Percentiles rank a stretch among this genome's conserved stretches.
phyloP scores from a whole-genome alignment of 2,888 invertebrate species.

The Papilio gigon region DNA sequence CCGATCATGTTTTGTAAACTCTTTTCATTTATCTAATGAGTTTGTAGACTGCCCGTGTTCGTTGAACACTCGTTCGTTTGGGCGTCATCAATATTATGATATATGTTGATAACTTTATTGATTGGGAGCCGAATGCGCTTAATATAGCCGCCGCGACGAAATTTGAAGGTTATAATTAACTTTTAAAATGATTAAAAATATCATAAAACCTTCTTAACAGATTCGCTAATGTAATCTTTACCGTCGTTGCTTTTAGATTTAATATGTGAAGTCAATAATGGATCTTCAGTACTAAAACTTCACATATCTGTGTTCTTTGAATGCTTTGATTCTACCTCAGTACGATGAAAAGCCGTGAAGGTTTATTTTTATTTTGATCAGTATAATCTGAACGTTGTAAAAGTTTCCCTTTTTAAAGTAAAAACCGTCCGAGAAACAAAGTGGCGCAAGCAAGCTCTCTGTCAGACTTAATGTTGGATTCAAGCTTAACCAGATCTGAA shows the following conservation, averaged over 20 bases:
- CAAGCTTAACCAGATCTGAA: conserved; percentile 77
- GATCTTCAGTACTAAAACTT: too few relatives aligned
- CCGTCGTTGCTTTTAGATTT: too few relatives aligned
- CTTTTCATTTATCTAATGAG: conserved; percentile 81
- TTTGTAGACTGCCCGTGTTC: conserved; percentile 51
- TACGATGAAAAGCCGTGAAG: not conserved
- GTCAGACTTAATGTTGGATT: conserved; percentile 73
- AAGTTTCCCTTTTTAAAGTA: conserved; percentile 32
- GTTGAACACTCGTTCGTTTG: conserved; percentile 56
- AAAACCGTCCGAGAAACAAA: conserved; percentile 51
- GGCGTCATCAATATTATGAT: conserved; percentile 58
- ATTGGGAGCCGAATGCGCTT: conserved; percentile 44
- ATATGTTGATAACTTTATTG: conserved; percentile 70
- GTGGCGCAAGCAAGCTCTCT: conserved; percentile 64
- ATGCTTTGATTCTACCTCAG: too few relatives aligned
- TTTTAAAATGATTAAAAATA: not conserved
- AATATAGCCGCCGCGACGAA: conserved; percentile 1
- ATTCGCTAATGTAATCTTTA: too few relatives aligned
- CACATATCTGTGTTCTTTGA: too few relatives aligned
- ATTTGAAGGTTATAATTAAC: not conserved
- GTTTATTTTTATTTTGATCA: not conserved
- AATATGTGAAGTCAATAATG: too few relatives aligned
- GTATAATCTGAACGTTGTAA: not conserved
- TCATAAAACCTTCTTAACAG: too few relatives aligned
- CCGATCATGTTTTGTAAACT: conserved; percentile 69